Base-by-base conservation (phyloP, 2,888 invertebrate genomes). In the Nomada fucata region DNA sequence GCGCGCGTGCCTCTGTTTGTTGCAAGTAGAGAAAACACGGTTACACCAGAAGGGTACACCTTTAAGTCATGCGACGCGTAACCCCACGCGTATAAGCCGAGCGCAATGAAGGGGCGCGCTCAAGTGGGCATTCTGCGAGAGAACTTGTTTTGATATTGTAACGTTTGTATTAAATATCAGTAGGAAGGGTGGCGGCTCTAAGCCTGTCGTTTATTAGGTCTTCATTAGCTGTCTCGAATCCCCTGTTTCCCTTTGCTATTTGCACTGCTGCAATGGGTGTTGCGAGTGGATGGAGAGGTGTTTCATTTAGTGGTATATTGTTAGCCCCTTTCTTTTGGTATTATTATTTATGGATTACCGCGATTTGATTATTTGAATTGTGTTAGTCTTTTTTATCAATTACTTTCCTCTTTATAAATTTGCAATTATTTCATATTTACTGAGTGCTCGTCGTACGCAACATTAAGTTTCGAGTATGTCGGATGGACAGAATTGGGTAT, bases 91-190 rank as follows among this genome's bases (percentile, higher is more conserved):
- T 76, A 84, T 85, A 84, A 85, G 64, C 77, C 53, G 59, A 18
- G 68, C 65, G 53, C 36, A 72, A 68, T 44, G 69, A 83, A 87
- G 86, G 89, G 89, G 89, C 71, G 87, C 82, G 79, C 82, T 90
- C 86, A 82, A 89, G 84, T 89, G 90, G 89, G 75, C 85, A 87
- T 89, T 88, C 86, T 84, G 75, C 73, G 55, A 76, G 74, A 77
- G 86, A 76, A 86, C 88, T 86, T 90, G 91, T 91, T 91, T 92
- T 91, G 89, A 91, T 92, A 92, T 88, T 90, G 91, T 89, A 88
- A 89, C 91, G 89, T 90, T 92, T 92, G 89, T 89, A 91, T 92
- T 92, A 89, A 92, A 91, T 91, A 90, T 91, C 88, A 90, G 86
- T 61, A 26, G 69, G 80, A 76, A 80, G 86, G 88, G 88, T 82